These are phyloP conservation scores for Scaptomyza parva DNA, from an alignment of 2,888 invertebrate genomes.

Conservation along the genomic window DNA sequence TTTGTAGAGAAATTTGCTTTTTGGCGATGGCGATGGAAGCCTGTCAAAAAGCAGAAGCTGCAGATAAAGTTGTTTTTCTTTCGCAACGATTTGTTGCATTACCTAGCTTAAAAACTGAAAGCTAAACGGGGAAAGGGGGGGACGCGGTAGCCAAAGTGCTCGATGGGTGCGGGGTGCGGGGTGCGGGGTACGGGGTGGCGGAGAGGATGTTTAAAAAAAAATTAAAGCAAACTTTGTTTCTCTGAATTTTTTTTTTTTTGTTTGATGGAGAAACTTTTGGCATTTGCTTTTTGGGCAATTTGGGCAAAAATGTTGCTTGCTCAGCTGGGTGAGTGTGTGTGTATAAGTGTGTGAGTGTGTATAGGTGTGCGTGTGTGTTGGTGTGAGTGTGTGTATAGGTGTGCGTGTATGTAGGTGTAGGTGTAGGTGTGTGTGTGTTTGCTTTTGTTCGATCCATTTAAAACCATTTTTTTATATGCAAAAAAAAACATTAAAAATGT, in stretches of 20 bases:
- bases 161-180: too few relatives aligned
- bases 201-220: conserved; percentile 1
- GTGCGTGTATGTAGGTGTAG: too few relatives aligned
- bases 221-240: conserved; percentile 21
- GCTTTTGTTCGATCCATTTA: conserved; percentile 30
- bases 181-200: neutral
- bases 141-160: too few relatives aligned
- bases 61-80: conserved; percentile 19
- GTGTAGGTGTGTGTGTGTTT: neutral
- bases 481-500: conserved; percentile 52
- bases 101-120: conserved; percentile 6
- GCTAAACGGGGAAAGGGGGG: neutral
- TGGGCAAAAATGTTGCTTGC: conserved; percentile 25
- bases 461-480: conserved; percentile 52
- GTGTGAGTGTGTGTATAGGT: too few relatives aligned
- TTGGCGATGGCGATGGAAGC: conserved; percentile 1
- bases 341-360: neutral
- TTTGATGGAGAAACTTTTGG: conserved; percentile 6
- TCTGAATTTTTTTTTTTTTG: neutral
- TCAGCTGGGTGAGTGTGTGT: conserved; percentile 7
- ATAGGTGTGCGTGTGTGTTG: neutral
- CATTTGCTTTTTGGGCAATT: conserved; percentile 26
- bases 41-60: conserved; percentile 16
- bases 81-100: conserved; percentile 34
- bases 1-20: neutral